Percentiles rank a stretch among this genome's conserved stretches.
Evolutionary conservation across 2,888 invertebrate species (phyloP).

Genomic region (Tiliacea aurago): DNA sequence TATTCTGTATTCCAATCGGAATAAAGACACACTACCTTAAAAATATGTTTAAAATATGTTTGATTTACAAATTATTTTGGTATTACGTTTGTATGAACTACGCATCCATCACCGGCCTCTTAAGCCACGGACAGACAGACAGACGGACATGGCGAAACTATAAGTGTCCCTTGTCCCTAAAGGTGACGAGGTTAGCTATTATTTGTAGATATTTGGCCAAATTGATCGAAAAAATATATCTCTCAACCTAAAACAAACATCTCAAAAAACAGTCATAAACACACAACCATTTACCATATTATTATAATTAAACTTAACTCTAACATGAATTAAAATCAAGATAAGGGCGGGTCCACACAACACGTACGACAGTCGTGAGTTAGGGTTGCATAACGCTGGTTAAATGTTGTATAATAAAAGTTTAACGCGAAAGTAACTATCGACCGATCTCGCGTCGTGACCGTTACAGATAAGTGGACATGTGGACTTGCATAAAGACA

Average conservation of each 20-base stretch:
- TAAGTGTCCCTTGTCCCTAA: too few species aligned
- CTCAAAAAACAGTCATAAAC: conserved; percentile 4
- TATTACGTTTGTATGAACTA: too few species aligned
- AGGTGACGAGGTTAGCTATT: too few species aligned
- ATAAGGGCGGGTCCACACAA: conserved; percentile 72
- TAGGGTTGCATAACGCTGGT: conserved; percentile 70
- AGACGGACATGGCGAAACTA: too few species aligned
- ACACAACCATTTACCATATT: conserved; percentile 43
- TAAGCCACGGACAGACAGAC: too few species aligned
- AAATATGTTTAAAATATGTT: too few species aligned
- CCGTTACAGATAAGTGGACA: conserved; percentile 82
- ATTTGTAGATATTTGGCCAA: too few species aligned
- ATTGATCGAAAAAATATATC: too few species aligned
- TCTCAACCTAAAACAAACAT: background rate
- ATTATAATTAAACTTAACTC: conserved; percentile 54
- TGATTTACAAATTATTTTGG: too few species aligned
- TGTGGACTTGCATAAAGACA: conserved; percentile 76
- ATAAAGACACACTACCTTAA: too few species aligned
- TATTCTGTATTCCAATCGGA: too few species aligned
- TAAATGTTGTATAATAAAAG: conserved; percentile 80
- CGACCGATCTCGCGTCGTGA: conserved; percentile 78
- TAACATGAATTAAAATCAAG: conserved; percentile 64
- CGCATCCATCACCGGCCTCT: too few species aligned
- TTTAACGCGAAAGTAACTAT: conserved; percentile 78
- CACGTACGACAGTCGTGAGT: conserved; percentile 77